Evolutionary conservation across 2,797 vertebrate species (phyloP), one percentile per base, ranked within the genome.

Genomic region (Tachyglossus aculeatus): DNA sequence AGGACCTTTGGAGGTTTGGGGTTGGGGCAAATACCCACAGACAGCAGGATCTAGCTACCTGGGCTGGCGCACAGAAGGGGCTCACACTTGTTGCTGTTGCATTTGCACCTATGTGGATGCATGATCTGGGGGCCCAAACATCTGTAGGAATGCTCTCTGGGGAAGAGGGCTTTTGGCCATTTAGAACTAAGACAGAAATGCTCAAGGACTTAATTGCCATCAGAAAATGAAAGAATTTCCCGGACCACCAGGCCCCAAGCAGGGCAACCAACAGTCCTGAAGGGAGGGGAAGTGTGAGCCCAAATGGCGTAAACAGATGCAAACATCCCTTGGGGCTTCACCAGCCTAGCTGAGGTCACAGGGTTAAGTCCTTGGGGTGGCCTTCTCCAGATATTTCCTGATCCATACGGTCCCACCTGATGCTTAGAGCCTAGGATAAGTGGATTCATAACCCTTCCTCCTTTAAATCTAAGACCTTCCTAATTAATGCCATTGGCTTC

Each of bases 371-470:
- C 77, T 82, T 80, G 81, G 80, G 72, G 80, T 88, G 88, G 88
- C 88, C 88, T 85, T 86, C 83, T 82, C 83, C 73, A 81, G 86
- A 86, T 88, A 90, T 88, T 88, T 77, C 85, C 83, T 84, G 85
- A 86, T 74, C 86, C 84, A 4, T 85, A 88, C n/a, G n/a, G n/a
- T 90, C 88, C 87, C 88, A 83, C 88, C 86, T 77, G 78, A 71
- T 39, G 31, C 75, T 78, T 80, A 61, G 4, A 88, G 87, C 84
- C 87, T 88, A 88, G 77, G 53, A 1, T 5, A 6, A 0, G 39
- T 67, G 27, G 73, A 50, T 79, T 75, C 84, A 84, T 80, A 21
- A 6, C 6, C 14, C 48, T 7, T 1, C 13, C 27, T n/a, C 67
- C 63, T 71, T 83, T 36, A 75, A 48, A 25, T 24, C 22, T 3